phyloP scores from a whole-genome alignment of 2,888 invertebrate genomes.

The Orchestes rusci region DNA sequence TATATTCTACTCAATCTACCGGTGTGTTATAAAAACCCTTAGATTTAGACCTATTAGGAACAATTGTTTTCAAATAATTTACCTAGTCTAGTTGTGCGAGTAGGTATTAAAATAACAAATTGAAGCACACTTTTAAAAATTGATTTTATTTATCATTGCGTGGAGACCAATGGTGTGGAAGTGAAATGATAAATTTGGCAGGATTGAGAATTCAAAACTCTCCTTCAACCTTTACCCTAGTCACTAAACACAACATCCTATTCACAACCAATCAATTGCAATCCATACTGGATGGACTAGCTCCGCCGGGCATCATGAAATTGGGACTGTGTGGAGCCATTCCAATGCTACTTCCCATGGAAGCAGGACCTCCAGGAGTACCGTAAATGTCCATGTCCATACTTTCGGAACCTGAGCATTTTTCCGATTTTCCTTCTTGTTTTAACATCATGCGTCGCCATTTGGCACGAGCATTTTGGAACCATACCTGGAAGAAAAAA shows the following conservation, averaged over 20 bases:
- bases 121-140: not conserved
- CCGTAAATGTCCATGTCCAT: constrained; percentile 58
- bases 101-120: not conserved
- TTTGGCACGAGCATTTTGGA: constrained; percentile 91
- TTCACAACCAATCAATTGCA: too few species aligned
- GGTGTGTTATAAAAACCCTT: constrained; percentile 8
- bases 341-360: constrained; percentile 57
- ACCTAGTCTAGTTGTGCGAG: constrained; percentile 4
- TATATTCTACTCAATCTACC: too few species aligned
- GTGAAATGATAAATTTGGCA: not conserved
- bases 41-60: constrained; percentile 20
- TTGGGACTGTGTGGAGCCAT: constrained; percentile 64
- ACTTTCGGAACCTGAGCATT: constrained; percentile 59
- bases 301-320: constrained; percentile 60
- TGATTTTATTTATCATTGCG: not conserved
- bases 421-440: constrained; percentile 68
- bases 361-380: constrained; percentile 48
- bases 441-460: constrained; percentile 84
- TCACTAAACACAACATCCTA: too few species aligned
- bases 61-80: constrained; percentile 20
- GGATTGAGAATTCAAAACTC: not conserved
- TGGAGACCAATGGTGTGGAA: too few species aligned
- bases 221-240: too few species aligned
- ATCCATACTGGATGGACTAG: constrained; percentile 66
- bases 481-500: constrained; percentile 77